Evolutionary conservation across 2,888 invertebrate species (phyloP).

Genomic region (Endotricha flammealis): DNA sequence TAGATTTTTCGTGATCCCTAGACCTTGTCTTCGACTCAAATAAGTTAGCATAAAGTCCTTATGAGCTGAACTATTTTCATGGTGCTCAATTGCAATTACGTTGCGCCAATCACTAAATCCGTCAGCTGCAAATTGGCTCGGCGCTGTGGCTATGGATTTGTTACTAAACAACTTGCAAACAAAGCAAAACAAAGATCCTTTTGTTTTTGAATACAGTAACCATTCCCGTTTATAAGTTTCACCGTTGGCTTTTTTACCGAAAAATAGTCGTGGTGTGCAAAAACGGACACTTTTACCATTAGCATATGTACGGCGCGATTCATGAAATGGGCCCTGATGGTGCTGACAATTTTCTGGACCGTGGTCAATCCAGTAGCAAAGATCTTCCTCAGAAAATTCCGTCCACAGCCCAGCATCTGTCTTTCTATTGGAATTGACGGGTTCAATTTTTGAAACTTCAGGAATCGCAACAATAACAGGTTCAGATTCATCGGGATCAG

Average conservation of each 20-base stretch:
- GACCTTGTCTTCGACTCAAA: conserved; percentile 4
- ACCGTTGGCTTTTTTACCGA: conserved; percentile 11
- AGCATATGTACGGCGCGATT: conserved; percentile 7
- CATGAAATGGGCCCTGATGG: conserved; percentile 4
- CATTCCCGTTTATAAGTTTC: conserved; percentile 11
- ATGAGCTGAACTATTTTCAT: conserved; percentile 6
- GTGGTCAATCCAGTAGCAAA: conserved; percentile 9
- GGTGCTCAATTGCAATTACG: conserved; percentile 6
- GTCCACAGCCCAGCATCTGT: conserved; percentile 7
- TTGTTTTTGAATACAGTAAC: conserved; percentile 9
- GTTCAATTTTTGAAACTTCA: conserved; percentile 10
- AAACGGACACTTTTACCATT: conserved; percentile 9
- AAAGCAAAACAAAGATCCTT: conserved; percentile 7
- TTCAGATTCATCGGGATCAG: conserved; percentile 9
- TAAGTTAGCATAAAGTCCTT: conserved; percentile 6
- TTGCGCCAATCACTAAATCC: conserved; percentile 9
- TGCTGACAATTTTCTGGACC: conserved; percentile 9
- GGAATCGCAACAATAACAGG: conserved; percentile 9
- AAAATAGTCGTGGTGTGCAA: conserved; percentile 11
- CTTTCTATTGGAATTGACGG: conserved; percentile 8
- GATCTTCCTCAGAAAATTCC: conserved; percentile 6
- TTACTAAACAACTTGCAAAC: conserved; percentile 6
- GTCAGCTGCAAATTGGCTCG: conserved; percentile 10
- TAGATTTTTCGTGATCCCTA: conserved; percentile 7
- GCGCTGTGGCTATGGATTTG: conserved; percentile 7